Conservation (phyloP, 2,888 invertebrate species). For the Coleophora deauratella region DNA sequence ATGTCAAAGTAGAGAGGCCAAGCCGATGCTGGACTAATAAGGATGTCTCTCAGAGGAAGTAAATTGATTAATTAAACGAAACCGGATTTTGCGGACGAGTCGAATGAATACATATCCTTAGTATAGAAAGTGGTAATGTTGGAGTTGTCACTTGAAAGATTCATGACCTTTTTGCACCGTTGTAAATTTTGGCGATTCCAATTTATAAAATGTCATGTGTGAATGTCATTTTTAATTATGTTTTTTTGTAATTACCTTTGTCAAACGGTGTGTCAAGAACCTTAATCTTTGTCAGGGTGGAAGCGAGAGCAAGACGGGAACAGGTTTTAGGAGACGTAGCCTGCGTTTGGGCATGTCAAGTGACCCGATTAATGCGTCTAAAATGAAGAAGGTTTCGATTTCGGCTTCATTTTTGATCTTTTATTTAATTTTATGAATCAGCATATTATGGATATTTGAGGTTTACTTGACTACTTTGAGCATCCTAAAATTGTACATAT, state of each 20-base stretch:
- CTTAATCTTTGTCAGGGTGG: slow-evolving; percentile 55
- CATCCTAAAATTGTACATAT: too few relatives aligned
- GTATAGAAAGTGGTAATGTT: neutral
- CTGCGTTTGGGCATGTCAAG: slow-evolving; percentile 61
- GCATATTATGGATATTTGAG: too few relatives aligned
- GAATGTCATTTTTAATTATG: slow-evolving; percentile 22
- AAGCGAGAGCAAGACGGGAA: slow-evolving; percentile 44
- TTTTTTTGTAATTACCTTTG: slow-evolving; percentile 32
- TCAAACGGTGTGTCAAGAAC: slow-evolving; percentile 32
- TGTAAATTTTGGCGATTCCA: slow-evolving; percentile 33
- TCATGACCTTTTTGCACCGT: slow-evolving; percentile 29
- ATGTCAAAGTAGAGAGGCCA: slow-evolving; percentile 30
- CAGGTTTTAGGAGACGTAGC: slow-evolving; percentile 58
- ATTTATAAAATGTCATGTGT: slow-evolving; percentile 47
- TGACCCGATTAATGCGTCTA: slow-evolving; percentile 73
- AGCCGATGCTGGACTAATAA: slow-evolving; percentile 19
- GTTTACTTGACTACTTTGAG: too few relatives aligned
- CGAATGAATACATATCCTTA: too few relatives aligned
- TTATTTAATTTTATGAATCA: too few relatives aligned
- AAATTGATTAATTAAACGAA: slow-evolving; percentile 21
- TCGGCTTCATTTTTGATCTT: slow-evolving; percentile 31
- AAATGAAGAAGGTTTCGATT: slow-evolving; percentile 73
- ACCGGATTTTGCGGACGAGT: slow-evolving; percentile 1
- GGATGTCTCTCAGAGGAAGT: slow-evolving; percentile 23
- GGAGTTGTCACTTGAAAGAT: slow-evolving; percentile 20